Evolutionary conservation across 1,140 invertebrate genomes (phyloP), one percentile per base, ranked within the genome.

Genomic region (Thereuonema tuberculata): DNA sequence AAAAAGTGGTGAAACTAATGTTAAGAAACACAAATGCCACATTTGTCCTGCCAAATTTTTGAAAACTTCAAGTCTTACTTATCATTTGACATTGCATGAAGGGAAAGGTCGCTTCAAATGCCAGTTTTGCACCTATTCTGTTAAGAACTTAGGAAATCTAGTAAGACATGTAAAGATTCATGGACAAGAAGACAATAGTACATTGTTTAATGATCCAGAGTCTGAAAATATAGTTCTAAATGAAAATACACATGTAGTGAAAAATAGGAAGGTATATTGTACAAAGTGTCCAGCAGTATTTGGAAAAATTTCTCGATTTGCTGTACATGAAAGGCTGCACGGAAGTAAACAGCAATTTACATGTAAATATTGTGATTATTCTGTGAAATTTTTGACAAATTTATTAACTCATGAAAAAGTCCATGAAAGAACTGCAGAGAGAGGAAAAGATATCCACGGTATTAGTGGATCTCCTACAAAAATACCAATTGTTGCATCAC

Each of bases 221-320:
- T 63, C 56, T 58, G 67, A 55, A 50, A 63, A 50, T 56, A 52
- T 47, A 9, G 17, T 9, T 17, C 31, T 37, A 37, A 37, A 37
- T 37, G 5, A 9, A 17, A 17, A 37, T 37, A 9, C 31, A 9
- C 17, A 37, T 37, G 31, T 17, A 37, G 31, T 37, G 17, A 17
- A 37, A 37, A 5, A 37, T n/a, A 57, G 46, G 28, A 57, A 27
- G 82, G 85, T 87, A 69, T 87, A 87, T 70, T 89, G 87, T 64
- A 80, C 83, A 62, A 89, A 89, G 74, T 93, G 89, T 71, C 89
- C 89, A 0, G 89, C 87, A 21, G 85, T 86, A 0, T 92, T 91
- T 72, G 86, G 89, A 66, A 91, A 92, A 71, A 75, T 84, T 31
- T 84, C 87, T 65, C 87, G 91, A 69, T 92, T 88, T 69, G 84